A percentile compares a stretch with the other conserved stretches of the same genome.
Conservation (phyloP, 2,113 vertebrate genomes). For the Ceuthmochares aereus region DNA sequence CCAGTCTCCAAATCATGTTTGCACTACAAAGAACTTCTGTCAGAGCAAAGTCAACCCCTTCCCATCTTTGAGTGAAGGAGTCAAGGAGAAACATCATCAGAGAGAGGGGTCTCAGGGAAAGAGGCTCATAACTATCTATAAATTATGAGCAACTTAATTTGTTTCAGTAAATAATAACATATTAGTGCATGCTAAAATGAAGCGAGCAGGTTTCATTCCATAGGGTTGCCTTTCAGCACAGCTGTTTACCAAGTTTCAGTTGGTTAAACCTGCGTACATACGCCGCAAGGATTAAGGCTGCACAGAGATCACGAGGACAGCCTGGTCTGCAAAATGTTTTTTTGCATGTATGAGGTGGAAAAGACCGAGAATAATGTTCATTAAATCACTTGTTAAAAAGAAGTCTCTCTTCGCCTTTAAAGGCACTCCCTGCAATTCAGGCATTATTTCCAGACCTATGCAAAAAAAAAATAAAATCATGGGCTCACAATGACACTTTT, state of each 20-base stretch:
- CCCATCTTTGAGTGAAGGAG: background rate
- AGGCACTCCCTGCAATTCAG: background rate
- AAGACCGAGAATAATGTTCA: background rate
- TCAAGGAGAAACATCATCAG: background rate
- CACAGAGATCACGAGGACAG: background rate
- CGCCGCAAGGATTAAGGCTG: background rate
- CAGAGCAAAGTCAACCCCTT: background rate
- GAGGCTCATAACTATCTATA: background rate
- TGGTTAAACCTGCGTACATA: slow-evolving; percentile 32
- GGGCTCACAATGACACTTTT: background rate
- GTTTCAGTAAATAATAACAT: background rate
- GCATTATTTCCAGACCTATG: background rate
- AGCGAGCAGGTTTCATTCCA: background rate
- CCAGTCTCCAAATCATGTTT: background rate
- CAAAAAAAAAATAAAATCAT: background rate
- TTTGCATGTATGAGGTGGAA: background rate
- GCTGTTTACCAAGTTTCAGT: slow-evolving; percentile 39
- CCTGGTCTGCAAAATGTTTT: background rate
- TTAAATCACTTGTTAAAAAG: background rate
- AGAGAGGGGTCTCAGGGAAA: background rate
- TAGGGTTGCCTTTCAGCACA: background rate
- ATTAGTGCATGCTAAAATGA: background rate
- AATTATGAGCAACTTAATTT: background rate
- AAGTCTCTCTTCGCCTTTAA: background rate
- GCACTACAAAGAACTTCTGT: background rate